phyloP scores from a whole-genome alignment of 2,797 vertebrate genomes.

The Simalia tracyae region DNA sequence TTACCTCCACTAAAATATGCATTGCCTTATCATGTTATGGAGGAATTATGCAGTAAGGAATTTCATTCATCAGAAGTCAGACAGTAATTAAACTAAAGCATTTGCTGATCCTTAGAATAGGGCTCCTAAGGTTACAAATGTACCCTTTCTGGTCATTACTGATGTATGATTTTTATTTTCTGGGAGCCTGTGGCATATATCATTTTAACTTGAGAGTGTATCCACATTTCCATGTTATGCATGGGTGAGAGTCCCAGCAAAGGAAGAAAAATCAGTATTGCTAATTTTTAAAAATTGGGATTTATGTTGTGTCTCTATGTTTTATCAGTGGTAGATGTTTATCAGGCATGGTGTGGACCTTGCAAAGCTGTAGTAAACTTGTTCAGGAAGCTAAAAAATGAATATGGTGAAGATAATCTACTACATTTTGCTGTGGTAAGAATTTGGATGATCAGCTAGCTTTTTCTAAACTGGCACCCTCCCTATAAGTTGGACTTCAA shows the following conservation, averaged over 20 bases:
- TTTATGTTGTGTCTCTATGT: neutral
- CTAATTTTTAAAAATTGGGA: neutral
- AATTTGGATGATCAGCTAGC: neutral
- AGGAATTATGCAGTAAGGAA: neutral
- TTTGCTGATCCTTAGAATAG: neutral
- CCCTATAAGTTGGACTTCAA: neutral
- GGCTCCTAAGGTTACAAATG: neutral
- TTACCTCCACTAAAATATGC: neutral
- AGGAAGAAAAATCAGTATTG: neutral
- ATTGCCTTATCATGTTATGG: neutral
- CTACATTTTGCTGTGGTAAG: constrained; percentile 77
- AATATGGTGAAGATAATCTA: constrained; percentile 70
- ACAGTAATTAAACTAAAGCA: neutral
- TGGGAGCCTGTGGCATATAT: neutral
- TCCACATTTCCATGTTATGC: neutral
- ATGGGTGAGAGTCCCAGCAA: neutral
- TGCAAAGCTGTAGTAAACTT: constrained; percentile 75
- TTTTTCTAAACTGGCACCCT: neutral
- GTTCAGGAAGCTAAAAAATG: constrained; percentile 72
- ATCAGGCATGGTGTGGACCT: constrained; percentile 79
- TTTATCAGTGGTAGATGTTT: constrained; percentile 76
- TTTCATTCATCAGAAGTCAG: neutral
- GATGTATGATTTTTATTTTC: neutral
- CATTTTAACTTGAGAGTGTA: neutral
- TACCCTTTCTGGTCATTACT: neutral